Conservation (phyloP, 1,140 invertebrate species). For the Drosophila nigrodunni region DNA sequence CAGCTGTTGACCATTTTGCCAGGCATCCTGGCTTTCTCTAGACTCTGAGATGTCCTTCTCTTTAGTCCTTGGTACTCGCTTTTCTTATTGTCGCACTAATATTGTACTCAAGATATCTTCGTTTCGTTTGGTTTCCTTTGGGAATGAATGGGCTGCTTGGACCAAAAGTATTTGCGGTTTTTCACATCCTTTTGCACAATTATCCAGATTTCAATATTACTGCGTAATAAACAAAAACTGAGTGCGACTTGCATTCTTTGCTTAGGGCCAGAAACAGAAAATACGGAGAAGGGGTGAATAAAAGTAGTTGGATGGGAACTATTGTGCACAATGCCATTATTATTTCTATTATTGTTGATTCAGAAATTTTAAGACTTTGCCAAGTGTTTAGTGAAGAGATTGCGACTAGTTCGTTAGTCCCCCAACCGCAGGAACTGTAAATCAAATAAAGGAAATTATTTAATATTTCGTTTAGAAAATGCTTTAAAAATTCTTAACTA, state of each 20-base stretch:
- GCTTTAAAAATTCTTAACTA: neutral
- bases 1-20: constrained; percentile 43
- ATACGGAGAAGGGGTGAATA: neutral
- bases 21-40: neutral
- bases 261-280: constrained; percentile 7
- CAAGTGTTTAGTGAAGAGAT: constrained; percentile 1
- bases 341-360: constrained; percentile 66
- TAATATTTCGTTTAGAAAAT: constrained; percentile 3
- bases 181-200: constrained; percentile 81
- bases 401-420: constrained; percentile 32
- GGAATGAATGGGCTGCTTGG: constrained; percentile 43
- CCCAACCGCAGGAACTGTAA: constrained; percentile 36
- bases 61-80: constrained; percentile 27
- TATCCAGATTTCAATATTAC: constrained; percentile 81
- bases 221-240: constrained; percentile 74
- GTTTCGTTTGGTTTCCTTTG: constrained; percentile 24
- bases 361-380: constrained; percentile 57
- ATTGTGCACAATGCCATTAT: constrained; percentile 64
- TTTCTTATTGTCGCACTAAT: constrained; percentile 69
- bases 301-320: neutral
- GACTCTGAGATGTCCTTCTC: constrained; percentile 7
- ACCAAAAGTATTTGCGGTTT: constrained; percentile 76
- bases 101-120: constrained; percentile 75
- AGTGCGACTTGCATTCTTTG: constrained; percentile 44
- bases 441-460: constrained; percentile 48